Conservation (phyloP, 2,888 invertebrate species). For the Drosophila sordidapex region DNA sequence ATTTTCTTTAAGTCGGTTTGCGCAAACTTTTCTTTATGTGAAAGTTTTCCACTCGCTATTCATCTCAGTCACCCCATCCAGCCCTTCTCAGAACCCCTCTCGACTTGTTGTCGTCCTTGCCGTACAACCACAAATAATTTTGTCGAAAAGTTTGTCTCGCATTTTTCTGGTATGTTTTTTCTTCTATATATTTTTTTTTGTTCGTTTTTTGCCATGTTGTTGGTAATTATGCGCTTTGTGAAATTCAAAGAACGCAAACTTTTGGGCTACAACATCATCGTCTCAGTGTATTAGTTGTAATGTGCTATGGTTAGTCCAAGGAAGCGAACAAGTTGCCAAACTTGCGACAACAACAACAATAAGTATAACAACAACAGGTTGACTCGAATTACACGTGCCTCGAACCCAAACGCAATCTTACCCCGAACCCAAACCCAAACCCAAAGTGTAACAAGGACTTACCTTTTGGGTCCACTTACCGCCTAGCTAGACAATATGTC, state of each 20-base stretch:
- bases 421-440: not conserved
- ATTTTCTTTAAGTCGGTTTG: slow-evolving; percentile 79
- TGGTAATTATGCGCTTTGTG: slow-evolving; percentile 78
- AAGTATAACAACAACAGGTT: slow-evolving; percentile 33
- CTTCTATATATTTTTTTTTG: slow-evolving; percentile 11
- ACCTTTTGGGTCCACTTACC: slow-evolving; percentile 41
- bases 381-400: slow-evolving; percentile 44
- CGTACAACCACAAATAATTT: slow-evolving; percentile 69
- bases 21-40: slow-evolving; percentile 76
- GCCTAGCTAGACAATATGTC: slow-evolving; percentile 68
- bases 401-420: slow-evolving; percentile 9
- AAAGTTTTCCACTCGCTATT: slow-evolving; percentile 67
- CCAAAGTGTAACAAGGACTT: slow-evolving; percentile 18
- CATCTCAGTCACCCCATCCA: slow-evolving; percentile 19
- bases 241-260: slow-evolving; percentile 69
- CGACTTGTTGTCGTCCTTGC: slow-evolving; percentile 56
- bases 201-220: slow-evolving; percentile 62
- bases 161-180: slow-evolving; percentile 32
- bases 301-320: slow-evolving; percentile 63
- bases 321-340: slow-evolving; percentile 67
- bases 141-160: slow-evolving; percentile 71
- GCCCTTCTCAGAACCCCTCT: slow-evolving; percentile 18
- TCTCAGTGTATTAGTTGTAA: slow-evolving; percentile 76
- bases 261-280: slow-evolving; percentile 65
- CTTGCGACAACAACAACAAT: slow-evolving; percentile 55